A percentile compares a stretch with the other conserved stretches of the same genome.
Conservation (phyloP, 2,113 vertebrate species). For the Noctilio leporinus region DNA sequence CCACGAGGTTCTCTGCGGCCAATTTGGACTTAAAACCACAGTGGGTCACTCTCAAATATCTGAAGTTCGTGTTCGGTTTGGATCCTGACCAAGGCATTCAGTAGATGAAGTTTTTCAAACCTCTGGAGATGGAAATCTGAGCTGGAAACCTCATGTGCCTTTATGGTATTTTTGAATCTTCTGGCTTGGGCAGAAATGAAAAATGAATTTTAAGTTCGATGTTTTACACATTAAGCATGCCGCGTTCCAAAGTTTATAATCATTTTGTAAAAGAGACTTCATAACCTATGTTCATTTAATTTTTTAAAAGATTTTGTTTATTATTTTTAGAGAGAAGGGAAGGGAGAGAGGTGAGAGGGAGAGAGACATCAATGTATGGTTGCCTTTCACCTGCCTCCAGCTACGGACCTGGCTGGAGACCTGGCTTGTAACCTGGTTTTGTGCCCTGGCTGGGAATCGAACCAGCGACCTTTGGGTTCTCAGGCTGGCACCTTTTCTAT, state of each 20-base stretch:
- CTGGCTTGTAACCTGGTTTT: no score
- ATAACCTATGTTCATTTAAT: neutral
- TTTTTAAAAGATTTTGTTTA: no score
- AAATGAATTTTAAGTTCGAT: slow-evolving; percentile 8
- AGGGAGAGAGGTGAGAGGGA: neutral
- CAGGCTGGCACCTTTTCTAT: no score
- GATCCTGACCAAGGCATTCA: slow-evolving; percentile 19
- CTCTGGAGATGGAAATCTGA: slow-evolving; percentile 23
- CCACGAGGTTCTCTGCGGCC: neutral
- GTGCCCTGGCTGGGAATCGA: no score
- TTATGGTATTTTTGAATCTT: slow-evolving; percentile 7
- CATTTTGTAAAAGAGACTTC: neutral
- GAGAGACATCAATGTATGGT: no score
- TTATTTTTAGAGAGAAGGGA: no score
- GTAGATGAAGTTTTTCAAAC: slow-evolving; percentile 20
- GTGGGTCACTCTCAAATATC: slow-evolving; percentile 33
- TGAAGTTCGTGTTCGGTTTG: slow-evolving; percentile 49
- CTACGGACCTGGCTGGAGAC: no score
- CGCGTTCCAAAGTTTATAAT: neutral
- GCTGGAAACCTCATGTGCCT: neutral
- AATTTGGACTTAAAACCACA: slow-evolving; percentile 33
- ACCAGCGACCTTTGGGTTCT: no score
- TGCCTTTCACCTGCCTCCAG: no score
- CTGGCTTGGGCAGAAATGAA: neutral
- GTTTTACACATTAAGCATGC: neutral